phyloP scores from a whole-genome alignment of 1,140 invertebrate species.

The Conopomorpha cramerella region DNA sequence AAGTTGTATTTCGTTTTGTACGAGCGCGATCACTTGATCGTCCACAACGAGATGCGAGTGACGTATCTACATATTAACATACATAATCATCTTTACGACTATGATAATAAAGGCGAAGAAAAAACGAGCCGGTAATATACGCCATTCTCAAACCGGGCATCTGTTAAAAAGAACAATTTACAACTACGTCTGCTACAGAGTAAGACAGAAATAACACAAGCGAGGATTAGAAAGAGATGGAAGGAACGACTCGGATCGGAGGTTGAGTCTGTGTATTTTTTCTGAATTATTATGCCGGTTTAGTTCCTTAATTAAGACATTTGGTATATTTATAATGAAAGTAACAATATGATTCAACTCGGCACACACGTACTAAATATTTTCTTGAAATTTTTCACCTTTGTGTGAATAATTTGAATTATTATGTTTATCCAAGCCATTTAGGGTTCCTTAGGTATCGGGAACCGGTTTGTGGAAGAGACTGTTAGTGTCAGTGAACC shows the following conservation, averaged over 20 bases:
- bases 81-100: constrained; percentile 7
- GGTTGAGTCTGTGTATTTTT: constrained; percentile 52
- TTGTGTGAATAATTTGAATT: no score
- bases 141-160: constrained; percentile 18
- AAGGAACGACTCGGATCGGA: constrained; percentile 14
- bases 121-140: constrained; percentile 6
- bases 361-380: constrained; percentile 22
- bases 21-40: constrained; percentile 60
- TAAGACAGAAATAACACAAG: constrained; percentile 24
- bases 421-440: no score
- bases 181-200: constrained; percentile 51
- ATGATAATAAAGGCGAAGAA: constrained; percentile 10
- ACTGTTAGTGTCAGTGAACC: no score
- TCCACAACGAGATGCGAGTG: constrained; percentile 14
- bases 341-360: constrained; percentile 48
- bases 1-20: constrained; percentile 59
- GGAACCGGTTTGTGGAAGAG: no score
- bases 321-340: constrained; percentile 58
- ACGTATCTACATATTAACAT: constrained; percentile 4
- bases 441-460: no score
- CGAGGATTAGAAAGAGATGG: constrained; percentile 21
- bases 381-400: no score
- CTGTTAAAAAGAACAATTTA: constrained; percentile 57
- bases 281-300: constrained; percentile 56
- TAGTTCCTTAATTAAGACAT: constrained; percentile 58